Base-by-base conservation (phyloP, 2,113 vertebrate genomes). In the Stigmatopora argus region DNA sequence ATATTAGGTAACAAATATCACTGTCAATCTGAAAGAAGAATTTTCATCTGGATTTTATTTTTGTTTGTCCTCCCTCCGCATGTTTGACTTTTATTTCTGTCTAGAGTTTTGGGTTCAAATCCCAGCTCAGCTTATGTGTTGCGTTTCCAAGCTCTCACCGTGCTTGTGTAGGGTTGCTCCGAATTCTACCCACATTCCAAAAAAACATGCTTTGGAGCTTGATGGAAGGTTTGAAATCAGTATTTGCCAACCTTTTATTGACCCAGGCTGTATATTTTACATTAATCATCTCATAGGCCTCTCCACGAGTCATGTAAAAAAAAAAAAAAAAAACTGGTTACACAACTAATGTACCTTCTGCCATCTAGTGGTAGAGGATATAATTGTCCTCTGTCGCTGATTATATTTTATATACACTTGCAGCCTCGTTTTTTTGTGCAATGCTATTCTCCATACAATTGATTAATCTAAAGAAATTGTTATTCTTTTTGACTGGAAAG, bases 401-500 rank as follows among this genome's bases (percentile, higher is more conserved):
- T 18, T 13, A 48, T 48, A 14, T 48, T 17, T 48, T 5, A 41
- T 31, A 64, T 26, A 66, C 46, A 65, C 62, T 14, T 35, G 44
- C 45, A 65, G 46, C 34, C 53, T 35, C 2, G 69, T 41, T 53
- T 15, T 7, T 19, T 58, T 41, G n/a, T 8, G 4, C 45, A 17
- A 63, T 52, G 8, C 70, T 31, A 7, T 61, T 65, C 18, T 76
- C 26, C 26, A 64, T 64, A 41, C 26, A 44, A 46, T 68, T 69
- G 46, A 10, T 41, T 12, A 67, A 49, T 21, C n/a, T 21, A 14
- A 26, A 58, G 53, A 65, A 12, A 52, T 34, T 21, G 38, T 72
- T 58, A 78, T 69, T 17, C 73, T 62, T 23, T 18, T 9, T 35
- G 65, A 80, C 71, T 80, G 75, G 69, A 70, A 70, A 56, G 23